Conservation (phyloP, 2,113 vertebrate species). For the Ramphastos sulfuratus region DNA sequence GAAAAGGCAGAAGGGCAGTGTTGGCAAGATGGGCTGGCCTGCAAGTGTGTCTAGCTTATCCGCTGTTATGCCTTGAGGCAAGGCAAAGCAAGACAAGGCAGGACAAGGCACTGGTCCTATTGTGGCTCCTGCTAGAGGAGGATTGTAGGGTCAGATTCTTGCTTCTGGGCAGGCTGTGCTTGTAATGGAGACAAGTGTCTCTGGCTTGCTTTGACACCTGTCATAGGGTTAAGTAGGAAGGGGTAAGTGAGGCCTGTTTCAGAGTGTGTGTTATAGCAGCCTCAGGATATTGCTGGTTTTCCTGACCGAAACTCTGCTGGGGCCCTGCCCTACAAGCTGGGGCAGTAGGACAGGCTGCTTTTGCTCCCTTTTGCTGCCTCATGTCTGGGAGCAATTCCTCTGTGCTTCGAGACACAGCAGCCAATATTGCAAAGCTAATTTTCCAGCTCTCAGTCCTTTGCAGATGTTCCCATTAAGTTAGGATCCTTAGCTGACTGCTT, state of each 20-base stretch:
- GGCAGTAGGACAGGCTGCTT: neutral
- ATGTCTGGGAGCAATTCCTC: neutral
- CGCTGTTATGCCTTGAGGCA: neutral
- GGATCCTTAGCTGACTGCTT: slow-evolving; percentile 41
- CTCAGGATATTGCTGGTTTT: neutral
- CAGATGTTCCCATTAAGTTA: slow-evolving; percentile 47
- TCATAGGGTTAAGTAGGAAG: neutral
- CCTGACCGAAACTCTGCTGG: neutral
- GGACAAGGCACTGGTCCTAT: neutral
- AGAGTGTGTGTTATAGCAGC: neutral
- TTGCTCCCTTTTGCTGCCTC: neutral
- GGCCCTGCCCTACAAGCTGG: neutral
- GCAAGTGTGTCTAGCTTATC: neutral
- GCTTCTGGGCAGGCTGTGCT: neutral
- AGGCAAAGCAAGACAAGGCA: neutral
- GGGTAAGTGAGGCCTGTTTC: neutral
- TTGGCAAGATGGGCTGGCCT: too few relatives aligned
- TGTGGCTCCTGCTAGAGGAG: accelerated
- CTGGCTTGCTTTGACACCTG: neutral
- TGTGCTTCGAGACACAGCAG: slow-evolving; percentile 3
- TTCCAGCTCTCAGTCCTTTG: slow-evolving; percentile 27
- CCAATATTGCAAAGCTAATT: slow-evolving; percentile 21
- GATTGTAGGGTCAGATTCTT: neutral
- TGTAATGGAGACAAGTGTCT: neutral
- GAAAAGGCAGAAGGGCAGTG: neutral